Base-by-base conservation (phyloP, 2,113 vertebrate species). In the Rattus rattus region DNA sequence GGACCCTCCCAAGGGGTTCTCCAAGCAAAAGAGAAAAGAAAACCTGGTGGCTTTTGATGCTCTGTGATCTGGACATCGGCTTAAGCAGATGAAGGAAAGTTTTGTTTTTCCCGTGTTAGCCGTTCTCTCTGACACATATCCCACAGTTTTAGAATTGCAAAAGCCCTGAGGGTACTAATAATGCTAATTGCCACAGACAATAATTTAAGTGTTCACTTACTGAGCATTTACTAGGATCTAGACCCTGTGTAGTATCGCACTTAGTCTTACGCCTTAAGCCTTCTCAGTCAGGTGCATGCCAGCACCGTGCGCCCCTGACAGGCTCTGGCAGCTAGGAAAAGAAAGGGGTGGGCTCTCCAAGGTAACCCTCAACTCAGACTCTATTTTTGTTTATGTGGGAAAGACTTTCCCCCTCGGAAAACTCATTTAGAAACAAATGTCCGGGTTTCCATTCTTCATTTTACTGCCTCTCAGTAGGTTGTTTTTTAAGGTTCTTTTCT, bases 121-220 rank as follows among this genome's bases (percentile, higher is more conserved):
- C 88, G 59, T 88, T 73, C 67, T 88, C 72, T 86, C 67, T 91
- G 72, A 63, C 73, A 81, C 73, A 54, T 70, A 88, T 54, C 63
- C 81, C 92, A 63, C 33, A 94, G 70, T 86, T 52, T 94, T 54
- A 91, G 61, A 92, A 84, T 30, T 91, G 28, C 28, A 24, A 89
- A 94, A 76, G 13, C 22, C 63, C 52, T n/a, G 33, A 39, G 16
- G 72, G 70, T 80, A 24, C n/a, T 73, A 61, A 33, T 65, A 87
- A 54, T 33, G 13, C 2, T 26, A 69, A 75, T 47, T 47, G 47
- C 5, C 5, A 56, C 0, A 84, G 19, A 3, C 77, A 30, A 81
- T 65, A 56, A 77, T n/a, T 84, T 39, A 90, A 59, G 43, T 24
- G 61, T 11, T 24, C 12, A 69, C 13, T 94, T 89, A 22, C 12